phyloP scores from a whole-genome alignment of 2,888 invertebrate genomes.

The Polymixis lichenea region DNA sequence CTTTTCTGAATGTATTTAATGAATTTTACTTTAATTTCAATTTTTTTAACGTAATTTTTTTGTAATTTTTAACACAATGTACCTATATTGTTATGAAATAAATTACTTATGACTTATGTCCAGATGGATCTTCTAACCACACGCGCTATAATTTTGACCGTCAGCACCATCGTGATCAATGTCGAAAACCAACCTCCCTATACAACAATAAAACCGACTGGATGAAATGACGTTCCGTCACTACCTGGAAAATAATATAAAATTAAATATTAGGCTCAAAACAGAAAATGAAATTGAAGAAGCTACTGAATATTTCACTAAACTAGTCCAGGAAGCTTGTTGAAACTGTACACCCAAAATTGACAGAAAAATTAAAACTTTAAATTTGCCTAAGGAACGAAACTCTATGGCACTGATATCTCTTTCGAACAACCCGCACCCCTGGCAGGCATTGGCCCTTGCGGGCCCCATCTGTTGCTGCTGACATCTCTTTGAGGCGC shows the following conservation, averaged over 20 bases:
- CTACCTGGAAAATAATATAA: not conserved
- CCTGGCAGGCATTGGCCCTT: too few species aligned
- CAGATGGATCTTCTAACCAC: not conserved
- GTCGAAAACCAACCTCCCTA: not conserved
- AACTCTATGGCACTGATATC: not conserved
- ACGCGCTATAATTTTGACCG: not conserved
- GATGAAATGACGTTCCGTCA: too few species aligned
- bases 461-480: too few species aligned
- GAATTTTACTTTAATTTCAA: too few species aligned
- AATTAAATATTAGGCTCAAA: not conserved
- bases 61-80: too few species aligned
- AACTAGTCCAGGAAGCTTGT: not conserved
- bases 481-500: too few species aligned
- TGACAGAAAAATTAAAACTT: not conserved
- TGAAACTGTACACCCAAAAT: not conserved
- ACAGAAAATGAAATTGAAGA: not conserved
- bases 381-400: not conserved
- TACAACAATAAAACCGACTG: conserved; percentile 3
- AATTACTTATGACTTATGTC: too few species aligned
- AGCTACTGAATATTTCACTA: not conserved
- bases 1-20: too few species aligned
- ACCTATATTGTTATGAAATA: too few species aligned
- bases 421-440: too few species aligned
- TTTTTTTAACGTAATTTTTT: too few species aligned
- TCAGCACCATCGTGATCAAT: too few species aligned